A percentile compares a stretch with the other conserved stretches of the same genome.
phyloP scores from a whole-genome alignment of 2,797 vertebrate species.

The Nannoperca australis region DNA sequence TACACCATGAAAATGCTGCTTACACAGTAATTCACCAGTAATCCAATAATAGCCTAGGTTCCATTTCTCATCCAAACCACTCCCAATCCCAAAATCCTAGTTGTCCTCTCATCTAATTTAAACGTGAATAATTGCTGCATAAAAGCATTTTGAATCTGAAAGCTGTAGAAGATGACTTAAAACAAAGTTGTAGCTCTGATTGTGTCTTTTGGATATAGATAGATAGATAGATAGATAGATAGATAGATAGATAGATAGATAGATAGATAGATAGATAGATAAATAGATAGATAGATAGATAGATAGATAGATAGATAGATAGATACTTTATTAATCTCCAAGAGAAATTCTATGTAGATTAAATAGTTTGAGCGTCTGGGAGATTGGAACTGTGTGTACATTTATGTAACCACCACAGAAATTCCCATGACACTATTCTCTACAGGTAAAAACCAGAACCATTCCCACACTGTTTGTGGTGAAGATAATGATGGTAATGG shows the following conservation, averaged over 20 bases:
- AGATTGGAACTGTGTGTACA: not conserved
- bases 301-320: too few species aligned
- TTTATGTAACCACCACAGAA: not conserved
- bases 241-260: too few species aligned
- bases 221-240: too few species aligned
- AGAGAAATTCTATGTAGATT: too few species aligned
- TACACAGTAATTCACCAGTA: not conserved
- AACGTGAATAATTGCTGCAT: not conserved
- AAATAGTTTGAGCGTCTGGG: not conserved
- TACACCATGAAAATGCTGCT: not conserved
- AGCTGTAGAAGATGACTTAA: not conserved
- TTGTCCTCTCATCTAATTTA: not conserved
- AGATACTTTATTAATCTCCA: too few species aligned
- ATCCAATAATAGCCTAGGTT: not conserved
- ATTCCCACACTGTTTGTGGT: slow-evolving; percentile 37
- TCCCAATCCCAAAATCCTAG: not conserved
- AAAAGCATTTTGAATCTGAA: not conserved
- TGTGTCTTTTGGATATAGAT: not conserved
- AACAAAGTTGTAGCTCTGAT: not conserved
- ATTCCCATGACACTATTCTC: slow-evolving; percentile 20
- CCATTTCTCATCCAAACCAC: not conserved
- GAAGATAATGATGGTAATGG: slow-evolving; percentile 58
- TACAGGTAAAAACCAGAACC: slow-evolving; percentile 16
- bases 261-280: too few species aligned
- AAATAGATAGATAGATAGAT: too few species aligned